Conservation (phyloP, 2,113 vertebrate genomes). For the Notothenia rossii region DNA sequence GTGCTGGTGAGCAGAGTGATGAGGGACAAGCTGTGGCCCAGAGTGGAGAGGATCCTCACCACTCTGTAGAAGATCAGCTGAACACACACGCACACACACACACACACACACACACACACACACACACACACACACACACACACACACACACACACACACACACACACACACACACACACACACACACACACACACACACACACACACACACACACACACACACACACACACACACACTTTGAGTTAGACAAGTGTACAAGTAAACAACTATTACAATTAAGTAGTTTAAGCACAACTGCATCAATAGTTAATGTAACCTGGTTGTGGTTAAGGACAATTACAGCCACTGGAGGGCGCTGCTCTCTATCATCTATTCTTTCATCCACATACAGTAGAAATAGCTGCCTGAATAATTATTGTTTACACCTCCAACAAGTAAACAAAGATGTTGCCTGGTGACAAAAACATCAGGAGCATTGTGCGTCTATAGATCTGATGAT, state of each 20-base stretch:
- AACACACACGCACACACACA: conserved; percentile 5
- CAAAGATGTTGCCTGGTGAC: neutral
- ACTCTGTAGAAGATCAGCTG: conserved; percentile 91
- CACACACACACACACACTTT: too few species aligned
- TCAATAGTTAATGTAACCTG: neutral
- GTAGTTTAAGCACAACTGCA: too few species aligned
- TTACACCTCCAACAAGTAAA: too few species aligned
- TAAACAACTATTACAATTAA: too few species aligned
- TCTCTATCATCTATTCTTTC: neutral
- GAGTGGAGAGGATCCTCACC: conserved; percentile 92
- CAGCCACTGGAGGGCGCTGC: neutral
- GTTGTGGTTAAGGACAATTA: neutral
- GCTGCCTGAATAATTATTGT: too few species aligned
- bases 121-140: conserved; percentile 27
- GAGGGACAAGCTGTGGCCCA: conserved; percentile 96
- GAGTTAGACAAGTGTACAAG: too few species aligned
- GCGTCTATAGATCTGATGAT: too few species aligned
- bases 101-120: neutral
- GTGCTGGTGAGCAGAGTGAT: conserved; percentile 92
- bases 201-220: too few species aligned
- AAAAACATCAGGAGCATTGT: too few species aligned
- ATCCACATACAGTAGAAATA: too few species aligned
- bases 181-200: conserved; percentile 36
- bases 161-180: conserved; percentile 6
- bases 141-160: too few species aligned